phyloP scores from a whole-genome alignment of 2,797 vertebrate species.

The Smutsia gigantea region DNA sequence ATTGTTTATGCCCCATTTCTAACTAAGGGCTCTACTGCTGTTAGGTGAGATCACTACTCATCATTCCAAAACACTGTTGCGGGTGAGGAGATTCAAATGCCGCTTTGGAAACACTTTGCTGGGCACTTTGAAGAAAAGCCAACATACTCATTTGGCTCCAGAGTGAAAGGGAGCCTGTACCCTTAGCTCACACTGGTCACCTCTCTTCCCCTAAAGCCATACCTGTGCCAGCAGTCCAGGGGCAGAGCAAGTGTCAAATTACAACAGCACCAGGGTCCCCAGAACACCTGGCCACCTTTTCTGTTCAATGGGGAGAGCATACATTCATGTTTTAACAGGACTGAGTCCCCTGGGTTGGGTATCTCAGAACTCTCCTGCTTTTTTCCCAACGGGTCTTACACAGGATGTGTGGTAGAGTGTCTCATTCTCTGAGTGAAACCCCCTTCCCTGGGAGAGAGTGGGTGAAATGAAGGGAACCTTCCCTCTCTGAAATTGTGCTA shows the following conservation, averaged over 20 bases:
- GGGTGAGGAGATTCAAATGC: slow-evolving; percentile 57
- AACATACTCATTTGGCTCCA: slow-evolving; percentile 58
- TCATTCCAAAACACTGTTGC: slow-evolving; percentile 54
- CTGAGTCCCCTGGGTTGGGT: not conserved
- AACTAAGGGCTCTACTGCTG: slow-evolving; percentile 64
- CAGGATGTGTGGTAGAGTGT: not conserved
- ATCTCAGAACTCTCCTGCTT: not conserved
- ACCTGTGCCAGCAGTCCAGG: not conserved
- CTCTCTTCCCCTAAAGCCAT: slow-evolving; percentile 22
- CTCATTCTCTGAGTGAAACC: not conserved
- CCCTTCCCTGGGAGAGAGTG: not conserved
- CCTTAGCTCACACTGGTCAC: not conserved
- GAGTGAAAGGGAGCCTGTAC: slow-evolving; percentile 19
- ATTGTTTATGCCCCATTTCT: slow-evolving; percentile 51
- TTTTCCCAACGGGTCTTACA: slow-evolving; percentile 1
- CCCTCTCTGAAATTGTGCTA: not conserved
- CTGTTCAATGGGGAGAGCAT: not conserved
- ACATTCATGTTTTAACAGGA: not conserved
- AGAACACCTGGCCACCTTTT: slow-evolving; percentile 13
- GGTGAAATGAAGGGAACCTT: not conserved
- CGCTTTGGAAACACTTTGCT: slow-evolving; percentile 72
- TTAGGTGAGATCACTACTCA: slow-evolving; percentile 72
- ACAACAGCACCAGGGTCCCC: not conserved
- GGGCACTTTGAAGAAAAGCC: slow-evolving; percentile 76
- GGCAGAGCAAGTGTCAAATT: not conserved